Base-by-base conservation (phyloP, 1,140 invertebrate species). In the Diorhabda sublineata region DNA sequence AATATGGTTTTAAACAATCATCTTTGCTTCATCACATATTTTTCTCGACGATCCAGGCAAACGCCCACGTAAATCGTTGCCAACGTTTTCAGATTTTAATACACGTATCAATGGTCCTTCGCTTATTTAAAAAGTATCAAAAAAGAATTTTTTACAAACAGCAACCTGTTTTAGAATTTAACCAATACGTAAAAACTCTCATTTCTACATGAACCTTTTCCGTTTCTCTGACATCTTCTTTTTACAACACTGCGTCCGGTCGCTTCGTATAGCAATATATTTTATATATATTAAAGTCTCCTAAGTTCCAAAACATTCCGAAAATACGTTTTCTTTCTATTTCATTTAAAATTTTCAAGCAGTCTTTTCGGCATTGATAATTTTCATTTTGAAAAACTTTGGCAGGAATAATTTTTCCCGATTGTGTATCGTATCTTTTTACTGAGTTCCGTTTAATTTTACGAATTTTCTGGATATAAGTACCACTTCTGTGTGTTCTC, bases 231-330 rank as follows among this genome's bases (percentile, higher is more conserved):
- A 6, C 58, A 2, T 41, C n/a, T 60, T 60, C 58, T 5, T 60
- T 60, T 60, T n/a, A 60, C 58, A 60, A 60, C n/a, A 6, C n/a
- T 60, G 58, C n/a, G 58, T 6, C n/a, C 58, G 58, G n/a, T n/a
- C 5, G 58, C 5, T 60, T 60, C 58, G 58, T 60, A 60, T 6
- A 60, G 58, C 58, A 60, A 60, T 60, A 60, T 6, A 60, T 60
- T 60, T 60, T 60, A 2, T 2, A 2, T 2, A 2, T 60, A 60
- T 60, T 60, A 6, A 26, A 41, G 6, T 60, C 58, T 60, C 58
- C 2, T n/a, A 60, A 41, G n/a, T 60, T n/a, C 58, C 58, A 6
- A 42, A 60, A 60, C 45, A 6, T 52, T 9, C 2, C 45, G 8
- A 52, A 52, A 52, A 52, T 52, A 52, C 45, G 5, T 52, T 52